Evolutionary conservation across 1,140 invertebrate genomes (phyloP).

Genomic region (Dryas iulia): DNA sequence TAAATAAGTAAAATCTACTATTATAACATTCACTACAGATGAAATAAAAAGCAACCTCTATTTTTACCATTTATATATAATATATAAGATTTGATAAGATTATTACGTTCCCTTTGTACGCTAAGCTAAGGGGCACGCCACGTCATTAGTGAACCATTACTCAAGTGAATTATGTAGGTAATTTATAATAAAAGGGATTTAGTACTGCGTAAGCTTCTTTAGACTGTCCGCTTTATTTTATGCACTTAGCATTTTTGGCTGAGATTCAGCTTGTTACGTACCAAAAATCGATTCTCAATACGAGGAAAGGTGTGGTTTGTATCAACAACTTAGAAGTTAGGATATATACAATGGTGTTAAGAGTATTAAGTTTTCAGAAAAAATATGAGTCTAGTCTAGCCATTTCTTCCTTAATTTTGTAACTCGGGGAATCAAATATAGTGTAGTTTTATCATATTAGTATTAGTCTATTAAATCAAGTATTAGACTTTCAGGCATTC

Average conservation of each 20-base stretch:
- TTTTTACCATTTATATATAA: too few species aligned
- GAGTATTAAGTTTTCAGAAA: too few species aligned
- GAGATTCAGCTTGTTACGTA: constrained; percentile 11
- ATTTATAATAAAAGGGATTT: neutral
- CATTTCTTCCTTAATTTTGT: too few species aligned
- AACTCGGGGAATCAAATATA: too few species aligned
- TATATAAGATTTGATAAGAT: neutral
- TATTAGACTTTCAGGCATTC: too few species aligned
- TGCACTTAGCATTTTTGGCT: constrained; percentile 8
- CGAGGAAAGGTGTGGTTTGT: neutral
- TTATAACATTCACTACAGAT: neutral
- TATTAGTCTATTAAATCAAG: too few species aligned
- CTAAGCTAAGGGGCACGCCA: neutral
- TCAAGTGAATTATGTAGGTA: neutral
- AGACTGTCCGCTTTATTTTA: neutral
- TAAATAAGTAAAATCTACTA: too few species aligned
- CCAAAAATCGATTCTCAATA: constrained; percentile 12
- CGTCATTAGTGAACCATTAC: neutral
- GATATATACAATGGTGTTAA: too few species aligned
- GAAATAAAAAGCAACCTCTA: neutral
- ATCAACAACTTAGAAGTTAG: neutral
- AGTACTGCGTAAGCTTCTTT: neutral
- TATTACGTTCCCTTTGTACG: neutral
- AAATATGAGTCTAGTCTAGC: too few species aligned
- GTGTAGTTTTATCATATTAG: too few species aligned